Evolutionary conservation across 2,797 vertebrate species (phyloP).

Genomic region (Dryobates pubescens): DNA sequence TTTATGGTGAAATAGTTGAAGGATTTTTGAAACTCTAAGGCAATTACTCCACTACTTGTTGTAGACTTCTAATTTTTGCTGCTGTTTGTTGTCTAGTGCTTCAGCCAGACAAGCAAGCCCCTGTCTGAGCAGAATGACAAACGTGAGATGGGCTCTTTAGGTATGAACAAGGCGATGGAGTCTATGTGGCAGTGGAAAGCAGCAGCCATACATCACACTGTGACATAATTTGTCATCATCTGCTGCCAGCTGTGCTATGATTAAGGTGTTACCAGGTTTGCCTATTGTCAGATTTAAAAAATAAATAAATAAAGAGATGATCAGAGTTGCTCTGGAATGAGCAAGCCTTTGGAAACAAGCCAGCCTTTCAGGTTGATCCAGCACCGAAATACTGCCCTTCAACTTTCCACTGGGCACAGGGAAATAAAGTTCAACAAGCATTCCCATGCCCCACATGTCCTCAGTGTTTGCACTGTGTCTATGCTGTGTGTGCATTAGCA

Average conservation of each 20-base stretch:
- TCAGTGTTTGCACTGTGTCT: background rate
- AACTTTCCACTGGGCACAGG: background rate
- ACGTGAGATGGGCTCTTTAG: background rate
- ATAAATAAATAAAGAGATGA: background rate
- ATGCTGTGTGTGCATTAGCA: background rate
- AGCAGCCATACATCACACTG: slow-evolving; percentile 8
- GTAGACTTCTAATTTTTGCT: background rate
- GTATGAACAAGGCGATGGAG: background rate
- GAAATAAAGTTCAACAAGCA: background rate
- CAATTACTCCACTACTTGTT: background rate
- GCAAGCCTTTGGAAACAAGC: slow-evolving; percentile 6
- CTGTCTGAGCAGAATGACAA: background rate
- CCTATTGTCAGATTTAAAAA: slow-evolving; percentile 38
- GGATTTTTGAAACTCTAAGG: background rate
- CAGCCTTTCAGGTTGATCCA: background rate
- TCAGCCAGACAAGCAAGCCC: background rate
- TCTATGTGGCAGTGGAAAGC: background rate
- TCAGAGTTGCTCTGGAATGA: background rate
- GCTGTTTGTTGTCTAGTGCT: background rate
- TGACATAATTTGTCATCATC: slow-evolving; percentile 54
- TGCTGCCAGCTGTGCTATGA: slow-evolving; percentile 17
- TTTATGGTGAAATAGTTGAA: background rate
- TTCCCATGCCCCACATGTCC: fast-evolving
- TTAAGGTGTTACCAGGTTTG: slow-evolving; percentile 41
- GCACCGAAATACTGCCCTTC: background rate